Evolutionary conservation across 2,113 vertebrate genomes (phyloP), one percentile per base, ranked within the genome.

Genomic region (Agapornis roseicollis): DNA sequence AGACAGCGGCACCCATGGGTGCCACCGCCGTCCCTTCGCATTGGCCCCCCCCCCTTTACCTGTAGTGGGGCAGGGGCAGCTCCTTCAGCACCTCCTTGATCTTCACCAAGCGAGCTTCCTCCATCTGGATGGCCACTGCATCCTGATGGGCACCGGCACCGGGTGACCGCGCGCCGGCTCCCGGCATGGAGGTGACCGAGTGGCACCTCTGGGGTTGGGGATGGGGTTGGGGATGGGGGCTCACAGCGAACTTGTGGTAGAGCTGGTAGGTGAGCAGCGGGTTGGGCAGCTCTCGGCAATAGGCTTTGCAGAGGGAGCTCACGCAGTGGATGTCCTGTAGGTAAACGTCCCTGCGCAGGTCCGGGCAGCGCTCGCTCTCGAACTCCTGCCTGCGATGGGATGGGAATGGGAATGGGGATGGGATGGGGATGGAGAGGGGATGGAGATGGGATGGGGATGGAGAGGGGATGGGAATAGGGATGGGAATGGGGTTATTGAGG

Each of bases 321-420:
- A 99, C 98, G 2, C 99, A 99, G 98, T 99, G 99, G 78, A 99
- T 99, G 97, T 99, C 99, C 98, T 99, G 99, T 55, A 99, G 98
- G 91, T 99, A 99, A 8, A 99, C 15, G 2, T 99, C 99, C 85
- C 98, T 98, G 73, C 94, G 96, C 81, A 99, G 97, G 31, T 99
- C 99, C 1, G 99, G 98, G 74, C 35, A 77, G 23, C 97, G 97
- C 13, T 99, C 99, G 0, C 79, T 85, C 77, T 99, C 99, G 76
- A 99, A 99, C 97, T 99, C 99, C 52, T 97, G 96, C 97, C 99
- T 99, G 97, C 6, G 7, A 1, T 9, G 70, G 70, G 50, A 7
- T 24, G 8, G 8, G 70, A 23, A 33, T 14, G 70, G 52, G 13
- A 8, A 7, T 8, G 58, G 35, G 46, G 46, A 10, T 35, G n/a